Percentiles rank a stretch among this genome's conserved stretches.
Evolutionary conservation across 2,797 vertebrate genomes (phyloP).

Genomic region (Hemibagrus guttatus): DNA sequence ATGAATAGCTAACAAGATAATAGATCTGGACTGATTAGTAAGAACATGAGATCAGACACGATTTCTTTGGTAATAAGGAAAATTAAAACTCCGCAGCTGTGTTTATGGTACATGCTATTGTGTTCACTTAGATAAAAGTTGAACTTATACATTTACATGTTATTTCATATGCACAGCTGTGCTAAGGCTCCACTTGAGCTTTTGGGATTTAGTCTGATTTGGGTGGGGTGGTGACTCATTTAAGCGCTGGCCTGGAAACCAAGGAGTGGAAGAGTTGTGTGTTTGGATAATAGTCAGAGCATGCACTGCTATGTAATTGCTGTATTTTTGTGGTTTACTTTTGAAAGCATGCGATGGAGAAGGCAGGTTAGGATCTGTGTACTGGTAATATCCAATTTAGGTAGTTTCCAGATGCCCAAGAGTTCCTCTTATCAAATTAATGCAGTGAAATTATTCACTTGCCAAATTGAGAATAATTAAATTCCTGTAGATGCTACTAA

Average conservation of each 20-base stretch:
- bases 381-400: background rate
- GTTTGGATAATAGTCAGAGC: conserved; percentile 11
- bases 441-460: too few species aligned
- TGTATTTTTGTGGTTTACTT: conserved; percentile 5
- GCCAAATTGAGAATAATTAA: background rate
- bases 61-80: background rate
- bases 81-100: background rate
- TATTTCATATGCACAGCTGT: conserved; percentile 19
- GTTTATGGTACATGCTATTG: background rate
- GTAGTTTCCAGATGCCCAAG: background rate
- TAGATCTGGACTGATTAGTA: background rate
- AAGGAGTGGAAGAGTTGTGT: conserved; percentile 16
- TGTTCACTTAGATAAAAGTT: background rate
- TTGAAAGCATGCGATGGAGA: background rate
- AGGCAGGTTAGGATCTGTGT: conserved; percentile 21
- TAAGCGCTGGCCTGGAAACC: conserved; percentile 32
- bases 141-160: background rate
- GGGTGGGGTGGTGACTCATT: conserved; percentile 50
- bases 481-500: background rate
- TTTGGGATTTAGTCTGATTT: conserved; percentile 19
- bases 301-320: conserved; percentile 21
- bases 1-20: background rate
- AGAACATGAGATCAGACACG: background rate
- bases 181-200: conserved; percentile 4
- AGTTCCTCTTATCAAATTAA: background rate